A percentile compares a stretch with the other conserved stretches of the same genome.
phyloP scores from a whole-genome alignment of 2,888 invertebrate species.

The Diloba caeruleocephala region DNA sequence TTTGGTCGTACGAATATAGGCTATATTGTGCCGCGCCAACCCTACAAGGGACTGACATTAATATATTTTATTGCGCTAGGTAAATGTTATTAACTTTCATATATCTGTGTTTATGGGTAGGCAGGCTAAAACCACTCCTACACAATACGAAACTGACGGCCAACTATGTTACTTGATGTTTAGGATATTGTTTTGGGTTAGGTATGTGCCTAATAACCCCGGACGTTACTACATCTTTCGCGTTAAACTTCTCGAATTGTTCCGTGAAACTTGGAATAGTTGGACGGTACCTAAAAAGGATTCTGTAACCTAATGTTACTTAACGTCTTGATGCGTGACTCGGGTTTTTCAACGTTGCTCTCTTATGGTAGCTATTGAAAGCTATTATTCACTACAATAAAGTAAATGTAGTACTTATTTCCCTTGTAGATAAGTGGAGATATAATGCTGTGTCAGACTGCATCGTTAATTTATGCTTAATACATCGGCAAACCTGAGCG shows the following conservation, averaged over 20 bases:
- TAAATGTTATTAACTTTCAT: constrained; percentile 75
- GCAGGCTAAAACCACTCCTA: constrained; percentile 45
- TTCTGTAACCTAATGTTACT: constrained; percentile 28
- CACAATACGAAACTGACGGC: constrained; percentile 42
- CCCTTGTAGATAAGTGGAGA: constrained; percentile 6
- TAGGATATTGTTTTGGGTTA: constrained; percentile 50
- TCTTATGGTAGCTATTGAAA: constrained; percentile 9
- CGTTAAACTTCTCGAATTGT: constrained; percentile 41
- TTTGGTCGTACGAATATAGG: constrained; percentile 54
- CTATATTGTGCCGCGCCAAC: constrained; percentile 51
- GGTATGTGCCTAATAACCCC: constrained; percentile 49
- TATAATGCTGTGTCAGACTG: constrained; percentile 12
- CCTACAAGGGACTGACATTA: constrained; percentile 67
- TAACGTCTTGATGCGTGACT: constrained; percentile 37
- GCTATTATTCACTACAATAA: constrained; percentile 14
- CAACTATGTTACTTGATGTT: constrained; percentile 48
- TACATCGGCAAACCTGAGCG: too few relatives aligned
- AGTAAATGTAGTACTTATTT: constrained; percentile 31
- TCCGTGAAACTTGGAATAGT: constrained; percentile 34
- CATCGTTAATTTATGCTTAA: constrained; percentile 32
- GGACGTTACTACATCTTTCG: constrained; percentile 31
- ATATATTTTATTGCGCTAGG: constrained; percentile 73
- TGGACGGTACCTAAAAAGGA: constrained; percentile 25
- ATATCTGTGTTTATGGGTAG: constrained; percentile 66
- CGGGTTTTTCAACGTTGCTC: not conserved